Evolutionary conservation across 2,113 vertebrate species (phyloP), one percentile per base, ranked within the genome.

Genomic region (Columba janthina): DNA sequence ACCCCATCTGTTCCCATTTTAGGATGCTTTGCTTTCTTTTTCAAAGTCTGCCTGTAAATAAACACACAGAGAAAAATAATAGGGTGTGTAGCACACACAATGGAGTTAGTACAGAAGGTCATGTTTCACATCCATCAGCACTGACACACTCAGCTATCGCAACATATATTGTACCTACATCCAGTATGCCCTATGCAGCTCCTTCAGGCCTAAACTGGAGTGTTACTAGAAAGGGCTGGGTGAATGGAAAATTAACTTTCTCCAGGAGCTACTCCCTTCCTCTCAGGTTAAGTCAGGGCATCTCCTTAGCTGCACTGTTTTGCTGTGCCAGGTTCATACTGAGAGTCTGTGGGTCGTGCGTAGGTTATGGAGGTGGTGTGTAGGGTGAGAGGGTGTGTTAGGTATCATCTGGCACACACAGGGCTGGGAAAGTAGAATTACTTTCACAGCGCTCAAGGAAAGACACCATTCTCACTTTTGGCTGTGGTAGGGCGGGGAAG

Each of bases 1-100:
- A 88, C 80, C 82, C 85, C 94, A 95, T 96, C 94, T 96, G 96
- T 91, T 96, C 93, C 70, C 89, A 57, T 92, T 97, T 97, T 95
- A 90, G 79, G 69, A 86, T 0, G 72, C 83, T 96, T 96, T 96
- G 79, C 83, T 92, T 96, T 95, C 65, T 94, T 93, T 93, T 89
- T 93, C 73, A 81, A 96, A 96, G 76, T 71, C 90, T 89, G 69
- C 40, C 83, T 64, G 71, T 94, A 97, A 97, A 96, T 92, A 97
- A 95, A 90, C 79, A 88, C 78, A 66, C 22, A 76, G 79, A 93
- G 44, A 36, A 78, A 93, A 86, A 95, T 89, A 84, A 31, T 24
- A 50, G 61, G 72, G 34, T 40, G 76, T 75, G 69, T 94, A 90
- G 82, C 65, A 20, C 53, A 21, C 76, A 80, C 17, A 31, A 48